A percentile compares a stretch with the other conserved stretches of the same genome.
These are phyloP conservation scores for Nothocercus nigrocapillus DNA, from an alignment of 2,113 vertebrate genomes.

Conservation along the genomic window DNA sequence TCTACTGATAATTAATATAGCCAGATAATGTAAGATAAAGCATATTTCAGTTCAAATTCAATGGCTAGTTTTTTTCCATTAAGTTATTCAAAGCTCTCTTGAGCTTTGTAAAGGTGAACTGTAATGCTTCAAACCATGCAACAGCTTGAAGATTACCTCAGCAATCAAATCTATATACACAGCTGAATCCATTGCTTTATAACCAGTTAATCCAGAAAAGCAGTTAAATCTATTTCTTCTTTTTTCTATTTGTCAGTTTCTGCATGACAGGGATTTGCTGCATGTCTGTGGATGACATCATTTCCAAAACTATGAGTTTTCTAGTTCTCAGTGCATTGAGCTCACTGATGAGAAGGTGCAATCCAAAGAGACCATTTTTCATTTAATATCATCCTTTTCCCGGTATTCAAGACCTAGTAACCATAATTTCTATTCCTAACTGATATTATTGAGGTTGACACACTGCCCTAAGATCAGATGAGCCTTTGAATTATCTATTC, in stretches of 20 bases:
- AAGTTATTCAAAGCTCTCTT: not conserved
- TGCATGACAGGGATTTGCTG: not conserved
- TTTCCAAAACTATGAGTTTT: not conserved
- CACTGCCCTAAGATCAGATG: not conserved
- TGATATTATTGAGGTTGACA: not conserved
- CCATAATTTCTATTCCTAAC: not conserved
- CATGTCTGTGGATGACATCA: not conserved
- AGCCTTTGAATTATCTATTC: not conserved
- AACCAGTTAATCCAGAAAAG: not conserved
- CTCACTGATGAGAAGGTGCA: not conserved
- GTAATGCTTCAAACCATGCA: not conserved
- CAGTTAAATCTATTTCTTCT: not conserved
- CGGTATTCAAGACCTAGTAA: not conserved
- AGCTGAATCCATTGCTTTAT: not conserved
- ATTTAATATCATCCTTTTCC: not conserved
- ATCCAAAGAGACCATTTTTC: not conserved
- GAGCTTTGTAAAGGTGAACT: not conserved
- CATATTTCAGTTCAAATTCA: not conserved
- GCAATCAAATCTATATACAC: not conserved
- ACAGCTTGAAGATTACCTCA: not conserved
- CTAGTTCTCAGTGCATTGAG: not conserved
- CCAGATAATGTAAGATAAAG: constrained; percentile 37
- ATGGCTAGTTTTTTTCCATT: not conserved
- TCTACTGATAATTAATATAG: constrained; percentile 13
- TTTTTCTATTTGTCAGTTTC: not conserved